These are phyloP conservation scores for Falco rusticolus DNA, from an alignment of 2,797 vertebrate species.

Conservation along the genomic window DNA sequence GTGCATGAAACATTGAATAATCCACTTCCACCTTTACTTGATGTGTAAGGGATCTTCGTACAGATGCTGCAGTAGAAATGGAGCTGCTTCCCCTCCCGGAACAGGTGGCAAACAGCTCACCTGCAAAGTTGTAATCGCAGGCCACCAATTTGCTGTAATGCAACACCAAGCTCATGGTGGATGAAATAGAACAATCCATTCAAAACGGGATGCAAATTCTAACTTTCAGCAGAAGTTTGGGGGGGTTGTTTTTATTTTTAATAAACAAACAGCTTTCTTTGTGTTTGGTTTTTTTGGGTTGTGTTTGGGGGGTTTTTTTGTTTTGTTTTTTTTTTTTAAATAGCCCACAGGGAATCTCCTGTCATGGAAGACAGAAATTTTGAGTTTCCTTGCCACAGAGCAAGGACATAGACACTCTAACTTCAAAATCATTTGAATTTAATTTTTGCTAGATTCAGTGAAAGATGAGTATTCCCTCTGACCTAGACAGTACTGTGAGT, in stretches of 20 bases:
- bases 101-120: neutral
- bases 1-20: neutral
- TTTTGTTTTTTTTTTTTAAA: neutral
- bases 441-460: neutral
- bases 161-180: neutral
- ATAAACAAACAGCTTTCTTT: neutral
- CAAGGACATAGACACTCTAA: neutral
- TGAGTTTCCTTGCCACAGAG: neutral
- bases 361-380: neutral
- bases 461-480: neutral
- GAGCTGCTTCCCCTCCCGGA: neutral
- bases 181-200: neutral
- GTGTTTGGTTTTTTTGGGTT: no score
- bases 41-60: neutral
- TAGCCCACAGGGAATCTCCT: fast-evolving
- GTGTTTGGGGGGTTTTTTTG: no score
- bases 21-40: neutral
- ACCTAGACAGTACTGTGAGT: neutral
- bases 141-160: neutral
- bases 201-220: neutral
- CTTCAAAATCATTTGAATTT: neutral
- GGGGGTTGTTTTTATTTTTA: no score
- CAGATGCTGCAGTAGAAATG: neutral
- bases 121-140: fast-evolving
- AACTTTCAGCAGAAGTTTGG: neutral